A percentile compares a stretch with the other conserved stretches of the same genome.
Evolutionary conservation across 2,888 invertebrate species (phyloP).

Genomic region (Physocephala rufipes): DNA sequence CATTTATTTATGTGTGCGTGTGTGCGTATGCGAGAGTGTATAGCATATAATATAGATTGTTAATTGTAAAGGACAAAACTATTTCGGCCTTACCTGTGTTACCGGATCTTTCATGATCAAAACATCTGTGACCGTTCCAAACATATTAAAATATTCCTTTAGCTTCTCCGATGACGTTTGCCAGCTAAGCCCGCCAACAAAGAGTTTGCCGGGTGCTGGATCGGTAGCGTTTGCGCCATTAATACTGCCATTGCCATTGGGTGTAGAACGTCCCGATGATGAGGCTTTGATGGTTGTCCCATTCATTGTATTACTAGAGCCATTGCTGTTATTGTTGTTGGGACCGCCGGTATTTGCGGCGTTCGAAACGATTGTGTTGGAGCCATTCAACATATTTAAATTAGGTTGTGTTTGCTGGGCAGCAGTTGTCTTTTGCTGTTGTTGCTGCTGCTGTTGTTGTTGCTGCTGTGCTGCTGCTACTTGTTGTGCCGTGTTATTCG

Average conservation of each 20-base stretch:
- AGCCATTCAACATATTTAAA: slow-evolving; percentile 47
- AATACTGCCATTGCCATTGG: slow-evolving; percentile 68
- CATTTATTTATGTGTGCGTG: slow-evolving; percentile 20
- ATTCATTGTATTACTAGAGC: slow-evolving; percentile 41
- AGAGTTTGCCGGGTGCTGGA: slow-evolving; percentile 85
- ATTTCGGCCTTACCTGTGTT: slow-evolving; percentile 77
- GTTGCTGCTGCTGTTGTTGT: slow-evolving; percentile 54
- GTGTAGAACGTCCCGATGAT: slow-evolving; percentile 81
- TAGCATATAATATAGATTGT: no score
- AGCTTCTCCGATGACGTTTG: slow-evolving; percentile 92
- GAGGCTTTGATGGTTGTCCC: slow-evolving; percentile 65
- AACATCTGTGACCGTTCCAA: slow-evolving; percentile 89
- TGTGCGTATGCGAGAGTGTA: no score
- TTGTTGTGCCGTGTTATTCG: slow-evolving; percentile 57
- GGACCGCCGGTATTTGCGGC: slow-evolving; percentile 39
- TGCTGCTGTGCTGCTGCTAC: slow-evolving; percentile 66
- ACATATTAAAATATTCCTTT: slow-evolving; percentile 92
- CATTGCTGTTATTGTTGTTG: slow-evolving; percentile 35
- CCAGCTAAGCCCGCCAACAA: slow-evolving; percentile 93
- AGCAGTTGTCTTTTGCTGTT: slow-evolving; percentile 48
- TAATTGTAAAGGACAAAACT: slow-evolving; percentile 24
- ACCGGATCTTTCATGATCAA: slow-evolving; percentile 95
- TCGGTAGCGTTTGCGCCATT: slow-evolving; percentile 68
- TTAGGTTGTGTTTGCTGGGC: slow-evolving; percentile 44
- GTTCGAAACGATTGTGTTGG: slow-evolving; percentile 40